Conservation (phyloP, 2,888 invertebrate genomes). For the Agriopis marginaria region DNA sequence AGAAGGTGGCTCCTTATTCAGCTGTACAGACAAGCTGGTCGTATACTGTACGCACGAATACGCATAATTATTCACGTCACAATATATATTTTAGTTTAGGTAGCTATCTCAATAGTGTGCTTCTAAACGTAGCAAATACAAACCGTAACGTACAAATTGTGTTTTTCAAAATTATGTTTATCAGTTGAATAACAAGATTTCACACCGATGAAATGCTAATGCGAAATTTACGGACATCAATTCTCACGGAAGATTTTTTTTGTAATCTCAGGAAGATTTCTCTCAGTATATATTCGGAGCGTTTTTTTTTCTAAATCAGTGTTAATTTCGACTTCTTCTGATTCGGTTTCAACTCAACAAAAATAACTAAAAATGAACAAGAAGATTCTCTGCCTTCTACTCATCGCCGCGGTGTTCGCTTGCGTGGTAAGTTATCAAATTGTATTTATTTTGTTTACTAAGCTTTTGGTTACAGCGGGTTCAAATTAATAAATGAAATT, state of each 20-base stretch:
- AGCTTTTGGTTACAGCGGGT: too few relatives aligned
- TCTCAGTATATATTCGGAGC: neutral
- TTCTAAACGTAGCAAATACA: too few relatives aligned
- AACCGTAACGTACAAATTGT: neutral
- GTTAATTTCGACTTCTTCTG: neutral
- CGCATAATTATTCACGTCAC: too few relatives aligned
- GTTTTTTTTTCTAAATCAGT: neutral
- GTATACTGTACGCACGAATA: too few relatives aligned
- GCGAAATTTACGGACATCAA: neutral
- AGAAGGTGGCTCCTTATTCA: too few relatives aligned
- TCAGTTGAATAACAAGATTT: neutral
- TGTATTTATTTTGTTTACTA: neutral
- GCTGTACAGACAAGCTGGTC: too few relatives aligned
- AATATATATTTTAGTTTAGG: too few relatives aligned
- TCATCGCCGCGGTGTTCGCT: constrained; percentile 1
- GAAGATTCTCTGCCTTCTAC: neutral
- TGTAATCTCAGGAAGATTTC: neutral
- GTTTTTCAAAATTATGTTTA: neutral
- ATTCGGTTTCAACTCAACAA: neutral
- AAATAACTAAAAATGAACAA: constrained; percentile 2
- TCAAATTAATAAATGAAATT: too few relatives aligned
- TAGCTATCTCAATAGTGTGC: too few relatives aligned
- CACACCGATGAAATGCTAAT: neutral
- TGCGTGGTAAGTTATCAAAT: constrained; percentile 4
- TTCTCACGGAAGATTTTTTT: neutral